phyloP scores from a whole-genome alignment of 2,888 invertebrate species.

The Ametastegia equiseti region DNA sequence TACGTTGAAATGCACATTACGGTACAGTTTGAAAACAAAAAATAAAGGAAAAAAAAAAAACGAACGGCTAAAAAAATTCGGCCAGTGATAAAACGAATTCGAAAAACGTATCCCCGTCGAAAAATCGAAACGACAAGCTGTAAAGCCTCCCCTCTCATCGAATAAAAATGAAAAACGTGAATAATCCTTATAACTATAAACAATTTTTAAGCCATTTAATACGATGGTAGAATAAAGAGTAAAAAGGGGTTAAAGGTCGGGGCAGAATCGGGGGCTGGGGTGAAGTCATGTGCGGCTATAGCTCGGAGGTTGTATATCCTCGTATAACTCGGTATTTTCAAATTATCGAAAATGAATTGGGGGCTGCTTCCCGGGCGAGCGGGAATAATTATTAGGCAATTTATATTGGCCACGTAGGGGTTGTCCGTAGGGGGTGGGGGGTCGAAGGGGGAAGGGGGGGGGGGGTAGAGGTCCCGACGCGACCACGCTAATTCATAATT shows the following conservation, averaged over 20 bases:
- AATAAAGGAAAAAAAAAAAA: too few relatives aligned
- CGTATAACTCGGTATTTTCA: constrained; percentile 37
- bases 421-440: background rate
- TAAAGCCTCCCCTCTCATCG: background rate
- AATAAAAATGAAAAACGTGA: background rate
- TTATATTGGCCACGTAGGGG: constrained; percentile 1
- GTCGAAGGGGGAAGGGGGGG: background rate
- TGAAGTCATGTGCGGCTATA: background rate
- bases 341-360: constrained; percentile 46
- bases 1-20: too few relatives aligned
- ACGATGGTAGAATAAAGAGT: background rate
- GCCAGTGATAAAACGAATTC: background rate
- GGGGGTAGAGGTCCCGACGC: background rate
- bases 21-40: too few relatives aligned
- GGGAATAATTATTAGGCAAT: constrained; percentile 43
- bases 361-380: constrained; percentile 19
- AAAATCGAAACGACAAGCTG: background rate
- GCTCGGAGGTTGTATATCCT: constrained; percentile 16
- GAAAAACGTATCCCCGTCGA: background rate
- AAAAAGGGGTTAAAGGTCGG: background rate
- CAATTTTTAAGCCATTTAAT: background rate
- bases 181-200: background rate
- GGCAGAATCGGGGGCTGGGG: background rate
- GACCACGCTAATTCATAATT: constrained; percentile 37
- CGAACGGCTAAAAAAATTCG: too few relatives aligned